Evolutionary conservation across 2,888 invertebrate species (phyloP), one percentile per base, ranked within the genome.

Genomic region (Eutolmus rufibarbis): DNA sequence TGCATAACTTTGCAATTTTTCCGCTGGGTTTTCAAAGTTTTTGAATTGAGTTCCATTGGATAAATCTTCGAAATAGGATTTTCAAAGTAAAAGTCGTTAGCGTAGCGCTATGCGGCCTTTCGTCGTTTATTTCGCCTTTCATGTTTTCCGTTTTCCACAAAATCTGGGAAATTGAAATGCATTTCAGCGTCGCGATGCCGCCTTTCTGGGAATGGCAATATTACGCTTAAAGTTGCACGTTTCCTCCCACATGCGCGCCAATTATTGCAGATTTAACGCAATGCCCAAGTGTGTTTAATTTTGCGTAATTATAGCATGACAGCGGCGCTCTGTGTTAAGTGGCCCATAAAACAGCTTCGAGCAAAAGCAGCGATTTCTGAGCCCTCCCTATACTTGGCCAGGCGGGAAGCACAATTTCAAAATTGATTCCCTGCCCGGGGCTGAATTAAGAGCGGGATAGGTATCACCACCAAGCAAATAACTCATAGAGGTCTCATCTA

Each of bases 1-100:
- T 76, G 37, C 76, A 76, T 76, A 76, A 76, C 76, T 76, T 76
- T 76, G 76, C 37, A 76, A 76, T 76, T 76, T 76, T 37, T 76
- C 76, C 37, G 37, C 76, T 19, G n/a, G 76, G n/a, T 34, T 76
- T 76, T 76, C 8, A 76, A 76, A 76, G 37, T 34, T 76, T 74
- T 37, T 37, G 37, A 76, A 76, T 76, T 37, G 37, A 37, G 37
- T 76, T 76, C 31, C 76, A 76, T 76, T 34, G 37, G 37, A 37
- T 76, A 37, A 76, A 76, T 76, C 76, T 37, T 37, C 76, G 14
- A 76, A 76, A 76, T 76, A 76, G 76, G 76, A 76, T 37, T 76
- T 76, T 76, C 16, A 1, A 37, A 28, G 46, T 46, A 43, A 79
- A 79, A 79, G 46, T 79, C 66, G 66, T 66, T 66, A 66, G 66